Evolutionary conservation across 2,797 vertebrate species (phyloP).

Genomic region (Morelia viridis): DNA sequence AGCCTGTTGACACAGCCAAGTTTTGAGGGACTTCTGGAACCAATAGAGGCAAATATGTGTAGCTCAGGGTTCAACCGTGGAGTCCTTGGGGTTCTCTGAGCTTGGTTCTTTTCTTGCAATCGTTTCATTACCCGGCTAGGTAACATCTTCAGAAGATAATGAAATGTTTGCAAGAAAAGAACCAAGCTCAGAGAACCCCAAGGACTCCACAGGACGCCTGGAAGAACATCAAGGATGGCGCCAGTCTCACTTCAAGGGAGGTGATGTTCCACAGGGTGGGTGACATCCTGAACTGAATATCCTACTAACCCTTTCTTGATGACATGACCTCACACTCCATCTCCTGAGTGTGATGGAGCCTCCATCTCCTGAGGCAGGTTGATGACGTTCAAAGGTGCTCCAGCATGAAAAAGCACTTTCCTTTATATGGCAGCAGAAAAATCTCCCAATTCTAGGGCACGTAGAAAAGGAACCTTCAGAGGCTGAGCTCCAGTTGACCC

Average conservation of each 20-base stretch:
- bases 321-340: not conserved
- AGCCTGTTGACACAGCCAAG: not conserved
- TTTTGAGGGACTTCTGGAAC: not conserved
- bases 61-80: no score
- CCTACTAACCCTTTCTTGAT: not conserved
- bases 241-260: not conserved
- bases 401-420: not conserved
- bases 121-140: no score
- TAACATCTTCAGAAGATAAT: no score
- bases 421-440: not conserved
- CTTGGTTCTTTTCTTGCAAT: no score
- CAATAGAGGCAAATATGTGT: no score
- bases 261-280: not conserved
- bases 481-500: not conserved
- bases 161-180: no score
- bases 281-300: not conserved
- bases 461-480: no score
- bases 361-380: no score
- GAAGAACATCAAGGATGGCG: not conserved
- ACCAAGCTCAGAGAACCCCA: no score
- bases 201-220: no score
- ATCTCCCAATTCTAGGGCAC: not conserved
- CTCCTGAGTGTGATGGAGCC: not conserved
- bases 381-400: not conserved
- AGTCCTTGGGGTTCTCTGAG: no score